These are phyloP conservation scores for Leucopsar rothschildi DNA, from an alignment of 2,113 vertebrate genomes.

Conservation along the genomic window DNA sequence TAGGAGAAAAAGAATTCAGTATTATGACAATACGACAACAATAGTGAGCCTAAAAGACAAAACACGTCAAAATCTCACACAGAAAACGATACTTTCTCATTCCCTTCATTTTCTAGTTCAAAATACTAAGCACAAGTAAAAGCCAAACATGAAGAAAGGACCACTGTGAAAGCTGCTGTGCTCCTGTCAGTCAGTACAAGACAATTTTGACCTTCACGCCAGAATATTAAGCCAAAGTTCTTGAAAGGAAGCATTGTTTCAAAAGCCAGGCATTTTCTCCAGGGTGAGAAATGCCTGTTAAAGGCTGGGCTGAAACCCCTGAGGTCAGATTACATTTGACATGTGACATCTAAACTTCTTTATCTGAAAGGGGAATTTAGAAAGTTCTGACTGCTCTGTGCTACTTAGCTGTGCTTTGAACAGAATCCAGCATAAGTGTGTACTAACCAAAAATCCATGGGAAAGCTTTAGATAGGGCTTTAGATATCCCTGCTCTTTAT, in stretches of 20 bases:
- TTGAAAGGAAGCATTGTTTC: slow-evolving; percentile 41
- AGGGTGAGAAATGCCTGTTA: slow-evolving; percentile 4
- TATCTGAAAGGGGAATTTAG: neutral
- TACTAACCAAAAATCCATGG: neutral
- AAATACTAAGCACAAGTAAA: neutral
- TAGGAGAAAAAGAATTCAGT: neutral
- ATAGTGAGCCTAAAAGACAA: neutral
- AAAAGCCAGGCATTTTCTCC: neutral
- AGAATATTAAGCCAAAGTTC: neutral
- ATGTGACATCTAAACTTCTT: slow-evolving; percentile 30
- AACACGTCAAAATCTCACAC: neutral
- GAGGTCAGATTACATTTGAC: slow-evolving; percentile 1
- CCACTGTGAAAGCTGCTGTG: neutral
- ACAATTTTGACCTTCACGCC: slow-evolving; percentile 1
- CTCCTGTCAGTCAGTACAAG: neutral
- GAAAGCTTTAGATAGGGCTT: neutral
- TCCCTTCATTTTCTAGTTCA: neutral
- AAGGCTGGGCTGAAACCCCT: neutral
- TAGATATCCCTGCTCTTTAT: neutral
- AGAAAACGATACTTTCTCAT: neutral
- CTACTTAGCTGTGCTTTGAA: slow-evolving; percentile 13
- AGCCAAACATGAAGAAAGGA: neutral
- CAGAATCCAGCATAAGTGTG: neutral
- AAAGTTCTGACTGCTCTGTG: neutral
- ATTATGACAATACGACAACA: accelerated